A percentile compares a stretch with the other conserved stretches of the same genome.
phyloP scores from a whole-genome alignment of 2,797 vertebrate genomes.

The Cuculus canorus region DNA sequence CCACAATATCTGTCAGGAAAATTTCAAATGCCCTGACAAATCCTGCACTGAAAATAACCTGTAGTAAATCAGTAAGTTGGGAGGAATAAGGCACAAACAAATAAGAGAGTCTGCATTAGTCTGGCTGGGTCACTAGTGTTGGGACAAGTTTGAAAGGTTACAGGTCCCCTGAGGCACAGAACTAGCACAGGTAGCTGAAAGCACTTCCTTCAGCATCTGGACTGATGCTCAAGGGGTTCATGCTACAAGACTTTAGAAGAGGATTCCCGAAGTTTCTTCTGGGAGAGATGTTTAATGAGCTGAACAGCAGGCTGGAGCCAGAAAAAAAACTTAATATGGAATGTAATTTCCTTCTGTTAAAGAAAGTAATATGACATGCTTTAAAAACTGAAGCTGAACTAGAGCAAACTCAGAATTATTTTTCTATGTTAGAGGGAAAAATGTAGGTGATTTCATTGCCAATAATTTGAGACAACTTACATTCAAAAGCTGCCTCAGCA shows the following conservation, averaged over 20 bases:
- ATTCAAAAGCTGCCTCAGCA: neutral
- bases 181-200: neutral
- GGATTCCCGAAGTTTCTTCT: neutral
- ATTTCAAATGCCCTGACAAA: neutral
- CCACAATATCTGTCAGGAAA: neutral
- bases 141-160: neutral
- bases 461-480: neutral
- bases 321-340: neutral
- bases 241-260: neutral
- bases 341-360: neutral
- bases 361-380: neutral
- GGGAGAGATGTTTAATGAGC: neutral
- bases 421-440: neutral
- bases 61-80: neutral
- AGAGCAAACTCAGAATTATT: neutral
- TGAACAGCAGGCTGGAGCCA: neutral
- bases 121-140: neutral
- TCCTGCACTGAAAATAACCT: neutral
- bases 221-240: neutral
- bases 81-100: neutral
- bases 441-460: neutral
- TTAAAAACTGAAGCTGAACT: neutral
- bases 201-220: neutral
- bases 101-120: neutral
- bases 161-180: neutral